These are phyloP conservation scores for Cynocephalus volans DNA, from an alignment of 2,113 vertebrate species.

Conservation along the genomic window DNA sequence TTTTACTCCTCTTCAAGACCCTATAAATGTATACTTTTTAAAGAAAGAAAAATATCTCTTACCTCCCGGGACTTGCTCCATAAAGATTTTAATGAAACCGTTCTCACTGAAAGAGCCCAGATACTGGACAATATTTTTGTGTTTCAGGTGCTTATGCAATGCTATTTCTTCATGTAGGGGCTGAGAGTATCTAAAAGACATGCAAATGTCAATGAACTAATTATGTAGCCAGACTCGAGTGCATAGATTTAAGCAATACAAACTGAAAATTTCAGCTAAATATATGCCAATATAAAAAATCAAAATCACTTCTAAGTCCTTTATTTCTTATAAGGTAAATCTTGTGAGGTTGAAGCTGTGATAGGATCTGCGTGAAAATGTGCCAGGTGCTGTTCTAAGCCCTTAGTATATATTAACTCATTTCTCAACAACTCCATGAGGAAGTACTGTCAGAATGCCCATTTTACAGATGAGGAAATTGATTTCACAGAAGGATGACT, in stretches of 20 bases:
- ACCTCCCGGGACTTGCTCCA: constrained; percentile 99
- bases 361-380: not conserved
- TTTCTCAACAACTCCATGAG: not conserved
- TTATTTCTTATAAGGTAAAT: constrained; percentile 36
- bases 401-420: not conserved
- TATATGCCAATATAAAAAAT: not conserved
- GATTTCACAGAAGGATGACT: not conserved
- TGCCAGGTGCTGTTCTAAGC: not conserved
- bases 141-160: constrained; percentile 98
- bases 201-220: not conserved
- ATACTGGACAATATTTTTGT: constrained; percentile 99
- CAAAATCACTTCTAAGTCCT: not conserved
- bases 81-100: constrained; percentile 99
- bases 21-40: not conserved
- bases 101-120: constrained; percentile 98
- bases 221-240: not conserved
- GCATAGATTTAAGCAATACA: not conserved
- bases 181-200: constrained; percentile 94
- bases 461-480: constrained; percentile 13
- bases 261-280: constrained; percentile 55
- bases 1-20: not conserved
- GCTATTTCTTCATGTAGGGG: constrained; percentile 99
- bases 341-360: not conserved
- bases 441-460: not conserved
- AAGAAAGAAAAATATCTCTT: constrained; percentile 82